phyloP scores from a whole-genome alignment of 2,797 vertebrate species.

The Clarias platycephalus region DNA sequence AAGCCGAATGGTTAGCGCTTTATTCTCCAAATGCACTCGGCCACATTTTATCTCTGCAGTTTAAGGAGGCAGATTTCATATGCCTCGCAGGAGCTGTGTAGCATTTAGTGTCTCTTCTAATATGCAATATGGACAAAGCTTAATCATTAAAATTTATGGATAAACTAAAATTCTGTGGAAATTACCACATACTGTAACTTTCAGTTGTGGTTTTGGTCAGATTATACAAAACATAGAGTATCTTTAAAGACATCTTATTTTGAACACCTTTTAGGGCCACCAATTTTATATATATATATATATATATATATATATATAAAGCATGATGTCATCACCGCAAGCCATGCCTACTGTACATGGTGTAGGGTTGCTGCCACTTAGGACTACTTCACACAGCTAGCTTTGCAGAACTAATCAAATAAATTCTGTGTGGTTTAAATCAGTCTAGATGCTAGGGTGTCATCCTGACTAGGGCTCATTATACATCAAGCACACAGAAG shows the following conservation, averaged over 20 bases:
- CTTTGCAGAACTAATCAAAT: too few relatives aligned
- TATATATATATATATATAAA: too few relatives aligned
- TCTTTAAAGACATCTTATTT: neutral
- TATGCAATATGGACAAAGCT: slow-evolving; percentile 19
- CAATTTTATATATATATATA: neutral
- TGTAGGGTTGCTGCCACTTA: too few relatives aligned
- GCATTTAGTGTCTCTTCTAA: slow-evolving; percentile 6
- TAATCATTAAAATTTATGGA: slow-evolving; percentile 8
- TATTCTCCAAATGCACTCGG: slow-evolving; percentile 15
- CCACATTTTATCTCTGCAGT: slow-evolving; percentile 11
- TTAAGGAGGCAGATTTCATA: slow-evolving; percentile 22
- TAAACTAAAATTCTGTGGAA: neutral
- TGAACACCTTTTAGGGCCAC: neutral
- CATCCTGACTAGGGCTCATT: too few relatives aligned
- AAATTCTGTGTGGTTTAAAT: too few relatives aligned
- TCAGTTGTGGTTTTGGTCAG: neutral
- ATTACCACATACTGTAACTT: neutral
- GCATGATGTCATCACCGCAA: too few relatives aligned
- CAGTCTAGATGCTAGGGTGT: too few relatives aligned
- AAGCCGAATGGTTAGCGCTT: slow-evolving; percentile 26
- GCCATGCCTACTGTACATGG: too few relatives aligned
- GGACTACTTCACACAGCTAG: too few relatives aligned
- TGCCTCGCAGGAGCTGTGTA: neutral
- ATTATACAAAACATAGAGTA: neutral
- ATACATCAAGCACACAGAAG: too few relatives aligned